phyloP scores from a whole-genome alignment of 2,113 vertebrate species.

The Spermophilus dauricus region DNA sequence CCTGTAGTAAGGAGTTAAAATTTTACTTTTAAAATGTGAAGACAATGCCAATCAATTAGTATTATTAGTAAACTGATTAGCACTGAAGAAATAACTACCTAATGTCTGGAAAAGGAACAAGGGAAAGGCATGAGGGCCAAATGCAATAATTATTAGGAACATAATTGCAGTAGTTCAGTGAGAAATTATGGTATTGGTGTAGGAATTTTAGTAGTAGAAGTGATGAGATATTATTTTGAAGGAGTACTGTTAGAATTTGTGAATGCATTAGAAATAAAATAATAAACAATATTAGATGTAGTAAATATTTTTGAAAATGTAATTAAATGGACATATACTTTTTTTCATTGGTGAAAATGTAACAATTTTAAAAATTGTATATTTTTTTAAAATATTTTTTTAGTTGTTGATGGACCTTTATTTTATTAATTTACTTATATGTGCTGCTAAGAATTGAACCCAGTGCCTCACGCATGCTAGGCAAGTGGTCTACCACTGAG shows the following conservation, averaged over 20 bases:
- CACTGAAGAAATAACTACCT: neutral
- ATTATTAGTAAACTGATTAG: neutral
- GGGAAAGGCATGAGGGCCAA: neutral
- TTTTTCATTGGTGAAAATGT: neutral
- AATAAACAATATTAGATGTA: neutral
- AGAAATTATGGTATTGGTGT: neutral
- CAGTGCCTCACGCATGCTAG: too few species aligned
- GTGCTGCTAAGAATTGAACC: too few species aligned
- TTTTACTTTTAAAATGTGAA: constrained; percentile 9
- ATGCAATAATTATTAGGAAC: neutral
- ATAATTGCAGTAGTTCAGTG: neutral
- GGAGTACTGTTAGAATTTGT: constrained; percentile 35
- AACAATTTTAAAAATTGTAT: constrained; percentile 7
- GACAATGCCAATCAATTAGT: neutral
- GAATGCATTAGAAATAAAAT: constrained; percentile 51
- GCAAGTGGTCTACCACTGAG: too few species aligned
- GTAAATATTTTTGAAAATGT: constrained; percentile 36
- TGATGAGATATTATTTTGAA: neutral
- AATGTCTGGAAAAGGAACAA: neutral
- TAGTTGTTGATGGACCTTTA: too few species aligned
- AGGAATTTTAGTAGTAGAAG: neutral
- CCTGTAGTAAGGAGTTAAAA: neutral
- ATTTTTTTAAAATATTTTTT: neutral
- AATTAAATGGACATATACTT: neutral
- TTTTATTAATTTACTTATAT: too few species aligned